A percentile compares a stretch with the other conserved stretches of the same genome.
Evolutionary conservation across 2,888 invertebrate species (phyloP).

Genomic region (Timandra comae): DNA sequence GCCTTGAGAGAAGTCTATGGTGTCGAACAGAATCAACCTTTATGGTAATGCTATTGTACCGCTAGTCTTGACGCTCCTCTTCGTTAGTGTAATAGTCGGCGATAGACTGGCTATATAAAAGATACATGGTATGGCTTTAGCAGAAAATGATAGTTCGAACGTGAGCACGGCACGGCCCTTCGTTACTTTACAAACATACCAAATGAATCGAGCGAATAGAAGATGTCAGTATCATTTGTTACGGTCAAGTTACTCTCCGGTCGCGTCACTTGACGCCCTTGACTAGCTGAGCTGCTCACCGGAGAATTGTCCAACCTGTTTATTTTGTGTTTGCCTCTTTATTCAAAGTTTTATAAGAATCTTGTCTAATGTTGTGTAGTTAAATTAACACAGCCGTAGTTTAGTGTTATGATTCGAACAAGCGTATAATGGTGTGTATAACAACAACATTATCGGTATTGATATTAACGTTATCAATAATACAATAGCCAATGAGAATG

Average conservation of each 20-base stretch:
- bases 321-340: slow-evolving; percentile 13
- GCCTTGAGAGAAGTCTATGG: slow-evolving; percentile 56
- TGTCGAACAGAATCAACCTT: slow-evolving; percentile 38
- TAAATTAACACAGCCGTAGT: no score
- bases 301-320: slow-evolving; percentile 20
- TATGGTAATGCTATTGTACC: neutral
- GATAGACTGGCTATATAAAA: no score
- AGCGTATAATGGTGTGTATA: no score
- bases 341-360: slow-evolving; percentile 12
- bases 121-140: no score
- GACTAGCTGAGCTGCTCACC: slow-evolving; percentile 22
- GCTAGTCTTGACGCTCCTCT: no score
- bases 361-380: slow-evolving; percentile 7
- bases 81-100: no score
- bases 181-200: neutral
- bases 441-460: no score
- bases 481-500: slow-evolving; percentile 1
- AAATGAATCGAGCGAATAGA: slow-evolving; percentile 23
- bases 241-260: slow-evolving; percentile 30
- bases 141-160: no score
- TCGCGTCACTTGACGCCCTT: slow-evolving; percentile 39
- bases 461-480: slow-evolving; percentile 5
- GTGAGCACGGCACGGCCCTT: neutral
- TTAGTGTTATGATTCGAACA: no score
- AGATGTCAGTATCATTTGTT: slow-evolving; percentile 35